These are phyloP conservation scores for Drosophila virilis DNA, from an alignment of 1,140 invertebrate species.

Conservation along the genomic window DNA sequence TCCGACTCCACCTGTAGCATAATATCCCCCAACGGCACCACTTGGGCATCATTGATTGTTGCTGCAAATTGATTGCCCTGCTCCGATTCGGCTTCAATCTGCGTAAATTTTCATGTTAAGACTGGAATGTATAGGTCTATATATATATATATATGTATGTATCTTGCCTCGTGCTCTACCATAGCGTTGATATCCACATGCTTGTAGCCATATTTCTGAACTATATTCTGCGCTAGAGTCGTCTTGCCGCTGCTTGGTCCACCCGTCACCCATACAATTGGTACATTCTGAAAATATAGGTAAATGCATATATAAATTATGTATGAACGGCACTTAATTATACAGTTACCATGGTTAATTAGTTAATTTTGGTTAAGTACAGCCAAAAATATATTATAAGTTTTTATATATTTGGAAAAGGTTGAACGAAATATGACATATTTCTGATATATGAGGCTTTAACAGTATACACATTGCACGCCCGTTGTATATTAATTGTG, in stretches of 20 bases:
- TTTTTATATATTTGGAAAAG: neutral
- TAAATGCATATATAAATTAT: neutral
- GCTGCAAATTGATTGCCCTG: neutral
- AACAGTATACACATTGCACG: conserved; percentile 1
- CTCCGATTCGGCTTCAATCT: conserved; percentile 13
- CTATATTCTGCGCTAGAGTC: conserved; percentile 41
- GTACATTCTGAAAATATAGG: conserved; percentile 25
- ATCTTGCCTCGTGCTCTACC: conserved; percentile 32
- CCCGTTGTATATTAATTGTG: conserved; percentile 13
- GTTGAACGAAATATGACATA: conserved; percentile 26
- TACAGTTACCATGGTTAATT: conserved; percentile 37
- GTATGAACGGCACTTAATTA: neutral
- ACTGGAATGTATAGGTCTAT: neutral
- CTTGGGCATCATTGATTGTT: neutral
- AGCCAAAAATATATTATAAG: neutral
- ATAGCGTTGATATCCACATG: conserved; percentile 35
- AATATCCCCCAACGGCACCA: conserved; percentile 18
- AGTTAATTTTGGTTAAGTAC: neutral
- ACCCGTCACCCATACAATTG: conserved; percentile 53
- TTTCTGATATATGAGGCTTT: neutral
- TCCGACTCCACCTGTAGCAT: conserved; percentile 28
- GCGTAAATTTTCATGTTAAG: neutral
- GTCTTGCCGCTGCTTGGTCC: conserved; percentile 50
- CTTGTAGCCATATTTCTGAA: conserved; percentile 33
- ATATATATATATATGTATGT: neutral